Conservation (phyloP, 2,113 vertebrate species). For the Tichodroma muraria region DNA sequence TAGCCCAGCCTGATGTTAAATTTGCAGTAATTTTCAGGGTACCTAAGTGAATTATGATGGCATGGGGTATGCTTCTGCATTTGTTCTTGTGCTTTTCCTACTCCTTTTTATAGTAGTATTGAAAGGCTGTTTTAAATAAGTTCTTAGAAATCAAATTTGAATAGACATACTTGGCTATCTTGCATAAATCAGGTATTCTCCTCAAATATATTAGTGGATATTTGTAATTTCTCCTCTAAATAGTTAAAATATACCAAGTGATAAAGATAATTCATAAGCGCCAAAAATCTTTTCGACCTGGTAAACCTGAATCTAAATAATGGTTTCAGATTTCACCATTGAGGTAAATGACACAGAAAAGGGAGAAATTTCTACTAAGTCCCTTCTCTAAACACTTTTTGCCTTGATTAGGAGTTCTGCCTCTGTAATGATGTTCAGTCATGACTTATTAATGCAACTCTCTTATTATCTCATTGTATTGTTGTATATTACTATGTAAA, state of each 20-base stretch:
- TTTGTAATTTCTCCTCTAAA: not conserved
- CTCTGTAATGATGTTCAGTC: not conserved
- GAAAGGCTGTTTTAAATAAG: not conserved
- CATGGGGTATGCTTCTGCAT: not conserved
- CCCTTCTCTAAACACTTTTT: not conserved
- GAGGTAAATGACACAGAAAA: not conserved
- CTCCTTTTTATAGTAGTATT: not conserved
- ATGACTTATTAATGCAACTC: not conserved
- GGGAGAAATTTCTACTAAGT: not conserved
- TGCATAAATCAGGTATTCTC: not conserved
- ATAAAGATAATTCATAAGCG: not conserved
- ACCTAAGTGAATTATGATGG: not conserved
- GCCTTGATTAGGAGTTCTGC: not conserved
- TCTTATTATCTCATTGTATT: not conserved
- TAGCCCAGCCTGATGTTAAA: not conserved
- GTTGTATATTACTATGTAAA: not conserved
- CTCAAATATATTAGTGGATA: not conserved
- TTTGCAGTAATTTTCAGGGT: not conserved
- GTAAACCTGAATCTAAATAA: not conserved
- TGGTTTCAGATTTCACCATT: not conserved
- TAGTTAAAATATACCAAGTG: not conserved
- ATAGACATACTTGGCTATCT: not conserved
- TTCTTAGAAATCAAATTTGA: not conserved
- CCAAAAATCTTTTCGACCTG: not conserved
- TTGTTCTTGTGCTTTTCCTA: not conserved